A percentile compares a stretch with the other conserved stretches of the same genome.
Evolutionary conservation across 2,888 invertebrate genomes (phyloP).

Genomic region (Neoaliturus tenellus): DNA sequence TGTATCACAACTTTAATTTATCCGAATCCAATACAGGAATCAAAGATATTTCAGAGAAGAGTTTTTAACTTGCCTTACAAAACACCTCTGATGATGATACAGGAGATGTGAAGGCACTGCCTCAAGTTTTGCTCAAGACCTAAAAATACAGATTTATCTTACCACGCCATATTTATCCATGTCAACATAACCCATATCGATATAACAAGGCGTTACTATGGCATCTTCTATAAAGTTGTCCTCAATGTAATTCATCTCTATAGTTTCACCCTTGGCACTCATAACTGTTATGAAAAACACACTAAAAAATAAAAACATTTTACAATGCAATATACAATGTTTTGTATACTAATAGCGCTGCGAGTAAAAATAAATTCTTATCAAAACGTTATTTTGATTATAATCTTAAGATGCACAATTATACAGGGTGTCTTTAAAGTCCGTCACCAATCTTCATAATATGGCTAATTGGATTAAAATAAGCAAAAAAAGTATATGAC

Average conservation of each 20-base stretch:
- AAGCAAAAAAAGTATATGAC: no score
- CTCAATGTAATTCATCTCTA: constrained; percentile 41
- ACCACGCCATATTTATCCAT: constrained; percentile 43
- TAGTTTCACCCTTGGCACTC: not conserved
- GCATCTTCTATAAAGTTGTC: constrained; percentile 35
- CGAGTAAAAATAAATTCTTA: not conserved
- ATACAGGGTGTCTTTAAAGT: no score
- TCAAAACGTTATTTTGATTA: not conserved
- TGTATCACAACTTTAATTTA: no score
- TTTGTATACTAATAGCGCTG: not conserved
- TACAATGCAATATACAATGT: not conserved
- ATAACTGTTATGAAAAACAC: not conserved
- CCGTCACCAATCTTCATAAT: no score
- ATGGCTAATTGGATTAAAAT: no score
- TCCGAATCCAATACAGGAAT: no score
- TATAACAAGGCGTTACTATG: constrained; percentile 34
- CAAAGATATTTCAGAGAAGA: no score
- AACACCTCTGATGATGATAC: no score
- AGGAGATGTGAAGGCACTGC: no score
- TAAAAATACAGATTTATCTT: not conserved
- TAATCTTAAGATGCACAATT: no score
- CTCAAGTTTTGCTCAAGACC: no score
- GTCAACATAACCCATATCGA: constrained; percentile 32
- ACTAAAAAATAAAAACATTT: not conserved
- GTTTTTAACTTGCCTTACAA: no score